Conservation (phyloP, 2,113 vertebrate genomes). For the Passerina amoena region DNA sequence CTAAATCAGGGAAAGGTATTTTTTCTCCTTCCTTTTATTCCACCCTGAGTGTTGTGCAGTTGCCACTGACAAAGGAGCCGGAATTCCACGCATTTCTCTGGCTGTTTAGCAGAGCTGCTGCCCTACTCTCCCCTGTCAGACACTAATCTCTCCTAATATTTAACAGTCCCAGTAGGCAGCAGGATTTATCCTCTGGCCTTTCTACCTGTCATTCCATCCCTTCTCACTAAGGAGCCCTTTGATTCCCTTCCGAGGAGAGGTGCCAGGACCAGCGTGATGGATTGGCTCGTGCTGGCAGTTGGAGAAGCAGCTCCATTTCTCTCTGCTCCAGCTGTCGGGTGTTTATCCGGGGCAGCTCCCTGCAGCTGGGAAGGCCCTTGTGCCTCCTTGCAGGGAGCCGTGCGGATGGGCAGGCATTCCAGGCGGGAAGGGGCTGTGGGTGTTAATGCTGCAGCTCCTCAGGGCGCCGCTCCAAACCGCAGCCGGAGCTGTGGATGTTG, state of each 20-base stretch:
- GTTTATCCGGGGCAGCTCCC: conserved; percentile 58
- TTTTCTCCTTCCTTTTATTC: conserved; percentile 33
- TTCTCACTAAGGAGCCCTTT: conserved; percentile 73
- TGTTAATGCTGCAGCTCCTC: conserved; percentile 38
- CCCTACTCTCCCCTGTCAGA: conserved; percentile 72
- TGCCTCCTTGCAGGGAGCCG: not conserved
- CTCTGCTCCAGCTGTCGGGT: conserved; percentile 61
- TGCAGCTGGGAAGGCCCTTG: conserved; percentile 54
- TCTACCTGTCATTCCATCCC: conserved; percentile 75
- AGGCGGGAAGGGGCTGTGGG: not conserved
- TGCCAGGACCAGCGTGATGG: conserved; percentile 70
- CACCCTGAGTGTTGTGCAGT: conserved; percentile 18
- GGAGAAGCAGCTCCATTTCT: conserved; percentile 53
- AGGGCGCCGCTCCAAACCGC: conserved; percentile 30
- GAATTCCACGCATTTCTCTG: conserved; percentile 68
- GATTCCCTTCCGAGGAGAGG: conserved; percentile 71
- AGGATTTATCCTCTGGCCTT: conserved; percentile 73
- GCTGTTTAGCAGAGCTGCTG: conserved; percentile 66
- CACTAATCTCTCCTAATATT: conserved; percentile 75
- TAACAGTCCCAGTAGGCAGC: conserved; percentile 72
- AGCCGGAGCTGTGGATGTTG: not conserved
- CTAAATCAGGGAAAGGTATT: conserved; percentile 30
- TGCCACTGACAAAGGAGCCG: conserved; percentile 61
- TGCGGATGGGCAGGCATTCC: not conserved
- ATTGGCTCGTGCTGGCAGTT: conserved; percentile 64